phyloP scores from a whole-genome alignment of 30 jellyfish, hydroid and myxozoan genomes.

The Aurelia coerulea region DNA sequence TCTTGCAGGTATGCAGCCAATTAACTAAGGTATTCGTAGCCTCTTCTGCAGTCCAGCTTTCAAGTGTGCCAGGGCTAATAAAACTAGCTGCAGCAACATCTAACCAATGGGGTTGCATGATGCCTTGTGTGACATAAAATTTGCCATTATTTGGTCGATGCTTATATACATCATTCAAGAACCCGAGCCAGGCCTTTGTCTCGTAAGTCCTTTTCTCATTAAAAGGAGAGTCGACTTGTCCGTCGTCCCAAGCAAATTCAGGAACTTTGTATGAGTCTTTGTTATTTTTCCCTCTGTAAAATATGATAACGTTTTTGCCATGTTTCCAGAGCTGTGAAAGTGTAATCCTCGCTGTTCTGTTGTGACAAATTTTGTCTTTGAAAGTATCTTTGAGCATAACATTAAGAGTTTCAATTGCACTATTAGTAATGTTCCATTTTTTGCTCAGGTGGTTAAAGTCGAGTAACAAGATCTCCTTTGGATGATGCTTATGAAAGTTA shows the following conservation, averaged over 20 bases:
- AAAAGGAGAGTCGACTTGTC: conserved; percentile 56
- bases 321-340: conserved; percentile 26
- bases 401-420: neutral
- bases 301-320: conserved; percentile 22
- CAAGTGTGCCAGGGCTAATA: conserved; percentile 30
- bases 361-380: conserved; percentile 11
- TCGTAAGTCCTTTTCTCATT: conserved; percentile 19
- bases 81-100: conserved; percentile 67
- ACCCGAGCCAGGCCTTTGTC: conserved; percentile 53
- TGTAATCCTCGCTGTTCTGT: neutral
- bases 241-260: neutral
- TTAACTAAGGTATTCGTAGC: conserved; percentile 40
- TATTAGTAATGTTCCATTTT: neutral
- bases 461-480: conserved; percentile 57
- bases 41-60: conserved; percentile 52
- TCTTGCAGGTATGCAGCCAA: conserved; percentile 45
- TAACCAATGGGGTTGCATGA: conserved; percentile 77
- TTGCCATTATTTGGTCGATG: conserved; percentile 18
- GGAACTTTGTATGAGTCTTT: neutral
- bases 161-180: conserved; percentile 17
- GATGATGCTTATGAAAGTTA: conserved; percentile 21
- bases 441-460: conserved; percentile 67
- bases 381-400: neutral
- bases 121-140: conserved; percentile 85
- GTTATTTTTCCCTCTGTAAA: neutral